Evolutionary conservation across 2,888 invertebrate species (phyloP), one percentile per base, ranked within the genome.

Genomic region (Chrysolina haemoptera): DNA sequence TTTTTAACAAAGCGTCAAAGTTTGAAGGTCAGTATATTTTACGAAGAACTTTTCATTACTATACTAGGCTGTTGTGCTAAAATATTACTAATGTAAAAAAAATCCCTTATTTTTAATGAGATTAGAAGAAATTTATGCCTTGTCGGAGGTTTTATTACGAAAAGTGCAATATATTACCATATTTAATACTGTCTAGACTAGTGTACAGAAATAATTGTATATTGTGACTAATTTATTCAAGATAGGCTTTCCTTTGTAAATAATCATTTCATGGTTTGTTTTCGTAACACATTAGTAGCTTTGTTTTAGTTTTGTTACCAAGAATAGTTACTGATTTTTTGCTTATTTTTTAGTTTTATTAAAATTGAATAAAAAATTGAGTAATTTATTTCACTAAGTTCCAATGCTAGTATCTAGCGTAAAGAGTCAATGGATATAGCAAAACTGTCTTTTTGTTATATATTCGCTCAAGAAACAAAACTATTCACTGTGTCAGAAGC

Each of bases 21-120:
- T 79, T 74, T 70, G 76, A 79, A 74, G 77, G 75, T 77, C 67
- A 18, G 53, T 27, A 50, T 40, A 53, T 75, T 69, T 69, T 71
- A 63, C 63, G 68, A 63, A 63, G 68, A 76, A 62, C 40, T 72
- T 70, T 65, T 75, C 68, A 80, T 79, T 78, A 79, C 77, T 77
- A 71, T 76, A 71, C 79, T 79, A 80, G 80, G 80, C 80, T 82
- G 82, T 80, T 82, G 79, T 82, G 78, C 78, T 80, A 79, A 80
- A 80, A 76, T 72, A 67, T 77, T 76, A 73, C 75, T 59, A 74
- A 72, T 77, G 73, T 75, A 71, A 78, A 76, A 50, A 75, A 71
- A 73, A 71, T 70, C 68, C 74, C 70, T 74, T 75, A 72, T 74
- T 78, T 76, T 78, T 76, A 74, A 77, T 70, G 69, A 77, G 72